phyloP scores from a whole-genome alignment of 2,113 vertebrate genomes.

The Periophthalmus modestus region DNA sequence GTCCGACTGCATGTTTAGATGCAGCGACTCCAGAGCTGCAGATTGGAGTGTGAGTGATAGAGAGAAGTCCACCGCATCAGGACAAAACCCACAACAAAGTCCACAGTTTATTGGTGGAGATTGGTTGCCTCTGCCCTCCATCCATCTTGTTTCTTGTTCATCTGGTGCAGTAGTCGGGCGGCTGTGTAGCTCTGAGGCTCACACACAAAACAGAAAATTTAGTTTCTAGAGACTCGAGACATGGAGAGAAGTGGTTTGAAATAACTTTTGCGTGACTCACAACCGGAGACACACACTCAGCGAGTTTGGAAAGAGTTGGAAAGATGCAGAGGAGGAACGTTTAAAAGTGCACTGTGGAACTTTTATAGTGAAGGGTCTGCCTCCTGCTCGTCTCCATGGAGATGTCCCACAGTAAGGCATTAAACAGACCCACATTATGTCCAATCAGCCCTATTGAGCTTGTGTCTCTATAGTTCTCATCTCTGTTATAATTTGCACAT shows the following conservation, averaged over 20 bases:
- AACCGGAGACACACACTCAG: constrained; percentile 41
- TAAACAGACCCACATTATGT: too few species aligned
- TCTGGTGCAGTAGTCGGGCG: constrained; percentile 2
- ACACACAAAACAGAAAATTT: constrained; percentile 46
- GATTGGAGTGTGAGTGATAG: constrained; percentile 1
- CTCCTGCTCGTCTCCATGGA: too few species aligned
- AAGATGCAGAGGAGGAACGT: not conserved
- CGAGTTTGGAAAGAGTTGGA: constrained; percentile 35
- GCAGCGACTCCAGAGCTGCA: not conserved
- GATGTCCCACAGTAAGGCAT: too few species aligned
- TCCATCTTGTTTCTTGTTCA: constrained; percentile 16
- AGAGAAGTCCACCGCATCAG: not conserved
- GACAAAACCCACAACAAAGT: constrained; percentile 16
- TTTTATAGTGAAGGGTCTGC: too few species aligned
- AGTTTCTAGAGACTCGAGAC: constrained; percentile 37
- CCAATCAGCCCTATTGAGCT: too few species aligned
- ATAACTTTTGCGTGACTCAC: constrained; percentile 33
- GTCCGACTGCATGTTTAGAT: not conserved
- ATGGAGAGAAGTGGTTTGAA: constrained; percentile 37
- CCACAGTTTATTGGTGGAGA: constrained; percentile 42
- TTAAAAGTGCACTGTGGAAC: too few species aligned
- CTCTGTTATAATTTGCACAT: too few species aligned
- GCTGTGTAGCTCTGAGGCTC: constrained; percentile 27
- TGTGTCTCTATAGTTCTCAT: too few species aligned
- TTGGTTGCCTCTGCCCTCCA: constrained; percentile 31